Evolutionary conservation across 2,888 invertebrate species (phyloP).

Genomic region (Drosophila niveifrons): DNA sequence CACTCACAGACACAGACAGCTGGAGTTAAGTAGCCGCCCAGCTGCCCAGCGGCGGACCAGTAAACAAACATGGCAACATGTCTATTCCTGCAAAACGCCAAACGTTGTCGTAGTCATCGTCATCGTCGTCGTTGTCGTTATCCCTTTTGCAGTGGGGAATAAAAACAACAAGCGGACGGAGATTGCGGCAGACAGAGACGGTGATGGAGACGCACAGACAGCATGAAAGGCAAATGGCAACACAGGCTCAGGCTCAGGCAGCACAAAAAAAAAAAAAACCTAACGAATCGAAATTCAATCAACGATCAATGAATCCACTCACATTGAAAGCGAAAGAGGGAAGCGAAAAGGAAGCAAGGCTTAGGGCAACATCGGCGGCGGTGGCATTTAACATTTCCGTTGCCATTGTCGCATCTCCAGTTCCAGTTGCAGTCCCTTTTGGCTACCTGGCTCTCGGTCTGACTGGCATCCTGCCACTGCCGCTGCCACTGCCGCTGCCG

Average conservation of each 20-base stretch:
- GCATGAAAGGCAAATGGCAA: slow-evolving; percentile 44
- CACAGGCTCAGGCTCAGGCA: slow-evolving; percentile 28
- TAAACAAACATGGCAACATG: slow-evolving; percentile 78
- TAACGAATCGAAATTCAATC: slow-evolving; percentile 79
- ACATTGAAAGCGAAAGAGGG: slow-evolving; percentile 3
- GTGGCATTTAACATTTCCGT: slow-evolving; percentile 81
- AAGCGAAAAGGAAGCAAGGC: background rate
- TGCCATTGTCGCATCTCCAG: slow-evolving; percentile 59
- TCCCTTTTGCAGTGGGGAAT: slow-evolving; percentile 26
- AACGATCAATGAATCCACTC: slow-evolving; percentile 76
- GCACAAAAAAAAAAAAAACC: slow-evolving; percentile 36
- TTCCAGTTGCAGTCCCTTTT: slow-evolving; percentile 38
- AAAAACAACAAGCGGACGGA: slow-evolving; percentile 25
- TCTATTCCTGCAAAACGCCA: slow-evolving; percentile 61
- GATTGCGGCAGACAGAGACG: background rate
- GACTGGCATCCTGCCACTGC: slow-evolving; percentile 47
- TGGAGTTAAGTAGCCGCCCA: slow-evolving; percentile 66
- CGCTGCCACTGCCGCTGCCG: slow-evolving; percentile 16
- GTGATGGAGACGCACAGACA: slow-evolving; percentile 21
- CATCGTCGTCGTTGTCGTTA: slow-evolving; percentile 14
- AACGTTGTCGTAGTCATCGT: slow-evolving; percentile 3
- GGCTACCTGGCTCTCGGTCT: slow-evolving; percentile 29
- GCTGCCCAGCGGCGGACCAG: slow-evolving; percentile 57
- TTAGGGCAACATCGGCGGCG: slow-evolving; percentile 2
- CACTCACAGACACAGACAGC: slow-evolving; percentile 8